Conservation (phyloP, 2,888 invertebrate species). For the Troides aeacus region DNA sequence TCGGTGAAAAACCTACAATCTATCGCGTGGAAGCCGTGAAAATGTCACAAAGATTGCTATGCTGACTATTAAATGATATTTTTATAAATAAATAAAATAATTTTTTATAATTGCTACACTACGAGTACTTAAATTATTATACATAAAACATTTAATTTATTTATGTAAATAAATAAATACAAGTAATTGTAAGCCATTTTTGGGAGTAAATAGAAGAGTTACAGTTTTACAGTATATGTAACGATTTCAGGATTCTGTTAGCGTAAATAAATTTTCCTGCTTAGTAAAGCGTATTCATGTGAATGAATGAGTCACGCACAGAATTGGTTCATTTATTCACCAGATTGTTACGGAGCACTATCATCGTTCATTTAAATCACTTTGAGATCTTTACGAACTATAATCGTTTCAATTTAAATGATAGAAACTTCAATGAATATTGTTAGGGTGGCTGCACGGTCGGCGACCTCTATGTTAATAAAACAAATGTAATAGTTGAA, state of each 20-base stretch:
- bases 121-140: not conserved
- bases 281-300: constrained; percentile 63
- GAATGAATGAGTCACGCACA: constrained; percentile 73
- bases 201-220: constrained; percentile 10
- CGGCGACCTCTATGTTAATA: constrained; percentile 16
- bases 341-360: constrained; percentile 50
- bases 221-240: constrained; percentile 8
- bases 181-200: not conserved
- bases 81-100: not conserved
- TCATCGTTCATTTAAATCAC: constrained; percentile 39
- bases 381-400: constrained; percentile 30
- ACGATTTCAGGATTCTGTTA: constrained; percentile 41
- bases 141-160: not conserved
- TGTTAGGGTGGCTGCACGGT: constrained; percentile 23
- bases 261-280: constrained; percentile 57
- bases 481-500: constrained; percentile 5
- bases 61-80: constrained; percentile 9
- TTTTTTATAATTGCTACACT: not conserved
- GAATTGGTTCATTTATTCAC: constrained; percentile 64
- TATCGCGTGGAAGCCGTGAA: constrained; percentile 61
- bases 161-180: not conserved
- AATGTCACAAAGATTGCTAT: constrained; percentile 52
- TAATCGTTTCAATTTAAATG: constrained; percentile 30
- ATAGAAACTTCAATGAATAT: constrained; percentile 29
- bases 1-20: constrained; percentile 76